Evolutionary conservation across 2,888 invertebrate genomes (phyloP).

Genomic region (Chalcosyrphus nemorum): DNA sequence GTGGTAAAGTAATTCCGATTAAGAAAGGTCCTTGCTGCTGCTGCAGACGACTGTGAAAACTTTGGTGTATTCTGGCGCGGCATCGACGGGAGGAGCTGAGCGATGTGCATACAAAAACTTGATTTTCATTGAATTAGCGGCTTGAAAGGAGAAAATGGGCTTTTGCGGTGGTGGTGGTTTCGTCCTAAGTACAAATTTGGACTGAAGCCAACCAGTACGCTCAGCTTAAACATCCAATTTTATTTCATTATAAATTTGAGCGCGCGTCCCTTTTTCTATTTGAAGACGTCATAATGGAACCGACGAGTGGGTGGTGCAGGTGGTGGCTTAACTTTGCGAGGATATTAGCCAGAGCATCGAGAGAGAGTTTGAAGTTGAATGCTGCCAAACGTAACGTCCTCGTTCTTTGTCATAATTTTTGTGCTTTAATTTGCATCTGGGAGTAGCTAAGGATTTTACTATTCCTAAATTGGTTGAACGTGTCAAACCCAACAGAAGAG

Average conservation of each 20-base stretch:
- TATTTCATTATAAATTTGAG: slow-evolving; percentile 68
- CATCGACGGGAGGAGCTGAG: too few species aligned
- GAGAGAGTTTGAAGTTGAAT: slow-evolving; percentile 56
- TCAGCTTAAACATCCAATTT: slow-evolving; percentile 62
- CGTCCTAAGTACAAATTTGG: slow-evolving; percentile 70
- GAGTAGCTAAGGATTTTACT: slow-evolving; percentile 11
- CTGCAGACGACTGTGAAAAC: slow-evolving; percentile 49
- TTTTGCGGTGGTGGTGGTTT: slow-evolving; percentile 41
- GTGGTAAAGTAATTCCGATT: slow-evolving; percentile 47
- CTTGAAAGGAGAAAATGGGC: slow-evolving; percentile 68
- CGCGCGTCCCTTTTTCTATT: slow-evolving; percentile 49
- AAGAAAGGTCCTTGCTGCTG: slow-evolving; percentile 49
- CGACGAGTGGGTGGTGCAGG: neutral
- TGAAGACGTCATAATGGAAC: slow-evolving; percentile 51
- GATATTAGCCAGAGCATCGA: slow-evolving; percentile 50
- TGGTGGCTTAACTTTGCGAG: slow-evolving; percentile 3
- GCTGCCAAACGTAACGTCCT: slow-evolving; percentile 46
- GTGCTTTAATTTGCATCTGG: slow-evolving; percentile 65
- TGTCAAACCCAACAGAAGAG: slow-evolving; percentile 61
- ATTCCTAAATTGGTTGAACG: slow-evolving; percentile 67
- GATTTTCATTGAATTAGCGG: slow-evolving; percentile 72
- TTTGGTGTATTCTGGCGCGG: too few species aligned
- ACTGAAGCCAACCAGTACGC: slow-evolving; percentile 47
- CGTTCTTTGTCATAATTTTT: slow-evolving; percentile 63
- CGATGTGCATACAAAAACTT: slow-evolving; percentile 67